Evolutionary conservation across 2,113 vertebrate genomes (phyloP), one percentile per base, ranked within the genome.

Genomic region (Rynchops niger): DNA sequence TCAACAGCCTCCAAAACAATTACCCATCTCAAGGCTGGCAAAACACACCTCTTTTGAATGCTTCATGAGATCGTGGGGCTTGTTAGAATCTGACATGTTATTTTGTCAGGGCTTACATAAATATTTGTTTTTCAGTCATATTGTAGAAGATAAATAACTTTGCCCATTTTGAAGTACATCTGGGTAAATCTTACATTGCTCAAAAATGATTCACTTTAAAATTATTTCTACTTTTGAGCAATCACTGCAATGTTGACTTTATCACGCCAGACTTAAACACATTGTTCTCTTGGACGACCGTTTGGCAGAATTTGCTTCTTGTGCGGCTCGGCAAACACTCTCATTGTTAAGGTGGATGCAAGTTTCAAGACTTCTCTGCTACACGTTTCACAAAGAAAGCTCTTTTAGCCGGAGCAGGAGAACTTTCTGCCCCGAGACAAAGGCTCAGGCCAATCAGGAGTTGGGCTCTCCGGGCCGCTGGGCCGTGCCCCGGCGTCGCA

Each of bases 371-470:
- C 23, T 17, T 6, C 40, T 65, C 43, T 6, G 38, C 47, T 23
- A 4, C 19, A 7, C 6, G 5, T 59, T 61, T 27, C 61, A 63
- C 45, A 42, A 40, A 59, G 40, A 15, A 42, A 63, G 69, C 53
- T 8, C 15, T 11, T 22, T 23, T 21, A 38, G 47, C 20, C 47
- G 16, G 32, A 72, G 19, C 66, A 66, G 27, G 49, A 56, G 22
- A 73, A 73, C 52, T 96, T 97, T 87, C 94, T 71, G 94, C 94
- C 96, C 87, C 9, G 79, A 96, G 95, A 97, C 97, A 50, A 82
- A 18, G 56, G 70, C 36, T 32, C 63, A 66, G 92, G 88, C 98
- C 98, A 98, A 95, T 96, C 50, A 55, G 83, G 82, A 84, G 65
- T 9, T 27, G 82, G 40, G 82, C 89, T 96, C 93, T 90, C 78